Evolutionary conservation across 1,140 invertebrate genomes (phyloP).

Genomic region (Euglossa dilemma): DNA sequence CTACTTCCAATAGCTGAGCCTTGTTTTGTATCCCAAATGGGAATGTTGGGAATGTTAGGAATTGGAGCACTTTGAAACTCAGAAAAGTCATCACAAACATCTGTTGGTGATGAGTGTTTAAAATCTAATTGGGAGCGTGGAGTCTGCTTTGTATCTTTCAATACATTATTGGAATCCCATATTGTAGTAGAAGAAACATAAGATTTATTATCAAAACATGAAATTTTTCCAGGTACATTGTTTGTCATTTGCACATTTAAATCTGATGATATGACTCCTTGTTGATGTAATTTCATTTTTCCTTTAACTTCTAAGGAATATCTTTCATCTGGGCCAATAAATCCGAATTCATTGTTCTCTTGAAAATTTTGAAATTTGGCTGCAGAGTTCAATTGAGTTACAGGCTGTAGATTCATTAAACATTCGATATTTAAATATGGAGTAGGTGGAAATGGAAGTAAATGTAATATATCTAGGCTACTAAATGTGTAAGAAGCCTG

Average conservation of each 20-base stretch:
- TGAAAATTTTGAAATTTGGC: conserved; percentile 41
- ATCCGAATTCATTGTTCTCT: conserved; percentile 9
- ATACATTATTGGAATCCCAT: conserved; percentile 40
- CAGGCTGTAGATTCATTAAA: conserved; percentile 60
- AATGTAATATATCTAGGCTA: conserved; percentile 81
- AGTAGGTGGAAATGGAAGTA: conserved; percentile 82
- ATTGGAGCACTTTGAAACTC: conserved; percentile 84
- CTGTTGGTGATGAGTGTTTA: conserved; percentile 43
- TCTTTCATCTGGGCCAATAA: conserved; percentile 28
- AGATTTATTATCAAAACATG: conserved; percentile 46
- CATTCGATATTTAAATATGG: conserved; percentile 81
- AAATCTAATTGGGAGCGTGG: conserved; percentile 32
- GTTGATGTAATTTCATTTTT: conserved; percentile 35
- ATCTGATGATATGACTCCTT: conserved; percentile 39
- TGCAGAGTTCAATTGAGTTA: conserved; percentile 16
- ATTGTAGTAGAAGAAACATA: conserved; percentile 11
- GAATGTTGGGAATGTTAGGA: conserved; percentile 62
- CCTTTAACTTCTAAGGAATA: conserved; percentile 42
- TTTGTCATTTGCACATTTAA: conserved; percentile 36
- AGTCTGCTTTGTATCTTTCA: conserved; percentile 35
- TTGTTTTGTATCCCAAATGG: conserved; percentile 76
- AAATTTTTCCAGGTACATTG: conserved; percentile 34
- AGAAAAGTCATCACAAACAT: conserved; percentile 83
- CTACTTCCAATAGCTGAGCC: conserved; percentile 82
- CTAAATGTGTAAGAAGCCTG: conserved; percentile 84